These are phyloP conservation scores for Stichopus chloronotus DNA, from an alignment of 35 echinoderm and acorn worm species.

Conservation along the genomic window DNA sequence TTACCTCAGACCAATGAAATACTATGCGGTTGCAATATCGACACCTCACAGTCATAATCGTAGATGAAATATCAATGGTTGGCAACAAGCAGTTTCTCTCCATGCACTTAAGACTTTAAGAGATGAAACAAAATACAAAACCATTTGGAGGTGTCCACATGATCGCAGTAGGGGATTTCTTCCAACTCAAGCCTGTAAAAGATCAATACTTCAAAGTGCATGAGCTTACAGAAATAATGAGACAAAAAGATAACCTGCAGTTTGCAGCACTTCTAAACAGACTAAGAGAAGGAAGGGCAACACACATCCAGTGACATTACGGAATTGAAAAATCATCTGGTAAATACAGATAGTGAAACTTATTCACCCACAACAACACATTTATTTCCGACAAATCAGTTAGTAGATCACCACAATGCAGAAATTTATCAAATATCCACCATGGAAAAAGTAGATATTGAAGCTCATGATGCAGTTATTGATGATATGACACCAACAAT, in stretches of 20 bases:
- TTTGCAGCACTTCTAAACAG: conserved; percentile 53
- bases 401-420: conserved; percentile 22
- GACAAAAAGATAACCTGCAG: conserved; percentile 13
- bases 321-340: neutral
- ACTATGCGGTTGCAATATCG: conserved; percentile 36
- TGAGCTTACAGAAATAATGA: conserved; percentile 29
- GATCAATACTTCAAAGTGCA: conserved; percentile 27
- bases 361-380: neutral
- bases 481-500: neutral
- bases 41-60: conserved; percentile 35
- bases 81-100: conserved; percentile 49
- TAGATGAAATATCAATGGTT: conserved; percentile 73
- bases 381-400: conserved; percentile 24
- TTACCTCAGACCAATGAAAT: conserved; percentile 13
- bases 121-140: neutral
- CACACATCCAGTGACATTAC: conserved; percentile 20
- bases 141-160: conserved; percentile 57
- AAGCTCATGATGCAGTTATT: neutral
- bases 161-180: conserved; percentile 53
- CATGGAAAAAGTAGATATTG: neutral
- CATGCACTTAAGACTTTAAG: conserved; percentile 28
- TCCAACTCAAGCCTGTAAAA: conserved; percentile 12
- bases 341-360: neutral
- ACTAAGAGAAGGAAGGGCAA: conserved; percentile 11
- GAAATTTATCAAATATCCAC: neutral